phyloP scores from a whole-genome alignment of 2,888 invertebrate species.

The Meiosimyza decipiens region DNA sequence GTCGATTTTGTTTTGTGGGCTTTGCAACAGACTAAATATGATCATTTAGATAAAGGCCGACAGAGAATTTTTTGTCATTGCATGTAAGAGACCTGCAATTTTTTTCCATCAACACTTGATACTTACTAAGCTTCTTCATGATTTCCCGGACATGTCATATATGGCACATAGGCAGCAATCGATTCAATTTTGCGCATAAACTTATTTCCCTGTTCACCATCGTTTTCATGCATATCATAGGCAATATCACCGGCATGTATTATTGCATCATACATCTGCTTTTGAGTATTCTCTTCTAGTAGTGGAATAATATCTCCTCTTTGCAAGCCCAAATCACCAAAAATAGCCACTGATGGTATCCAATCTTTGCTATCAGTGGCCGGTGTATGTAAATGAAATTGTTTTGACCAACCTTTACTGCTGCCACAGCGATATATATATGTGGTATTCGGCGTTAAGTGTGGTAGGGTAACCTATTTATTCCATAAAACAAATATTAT shows the following conservation, averaged over 20 bases:
- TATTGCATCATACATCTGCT: slow-evolving; percentile 84
- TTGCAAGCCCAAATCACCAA: slow-evolving; percentile 93
- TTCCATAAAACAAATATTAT: too few relatives aligned
- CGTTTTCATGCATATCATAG: slow-evolving; percentile 88
- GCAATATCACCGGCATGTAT: slow-evolving; percentile 96
- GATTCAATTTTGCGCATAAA: slow-evolving; percentile 94
- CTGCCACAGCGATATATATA: slow-evolving; percentile 88
- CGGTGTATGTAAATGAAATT: slow-evolving; percentile 81
- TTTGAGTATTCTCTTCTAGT: slow-evolving; percentile 85
- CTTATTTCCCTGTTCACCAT: slow-evolving; percentile 86
- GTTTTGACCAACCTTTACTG: slow-evolving; percentile 81
- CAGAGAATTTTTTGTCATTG: too few relatives aligned
- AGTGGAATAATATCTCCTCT: slow-evolving; percentile 87
- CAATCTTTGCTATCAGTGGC: slow-evolving; percentile 74
- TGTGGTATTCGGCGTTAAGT: slow-evolving; percentile 73
- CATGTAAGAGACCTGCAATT: too few relatives aligned
- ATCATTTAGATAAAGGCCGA: too few relatives aligned
- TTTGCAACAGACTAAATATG: too few relatives aligned
- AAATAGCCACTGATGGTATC: slow-evolving; percentile 85
- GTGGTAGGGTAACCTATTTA: slow-evolving; percentile 70
- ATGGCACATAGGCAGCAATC: slow-evolving; percentile 89
- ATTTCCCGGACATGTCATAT: slow-evolving; percentile 93
- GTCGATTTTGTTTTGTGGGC: too few relatives aligned
- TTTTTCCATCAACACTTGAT: too few relatives aligned
- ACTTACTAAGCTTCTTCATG: slow-evolving; percentile 86